Conservation (phyloP, 1,140 invertebrate species). For the Rhagoletis zephyria region DNA sequence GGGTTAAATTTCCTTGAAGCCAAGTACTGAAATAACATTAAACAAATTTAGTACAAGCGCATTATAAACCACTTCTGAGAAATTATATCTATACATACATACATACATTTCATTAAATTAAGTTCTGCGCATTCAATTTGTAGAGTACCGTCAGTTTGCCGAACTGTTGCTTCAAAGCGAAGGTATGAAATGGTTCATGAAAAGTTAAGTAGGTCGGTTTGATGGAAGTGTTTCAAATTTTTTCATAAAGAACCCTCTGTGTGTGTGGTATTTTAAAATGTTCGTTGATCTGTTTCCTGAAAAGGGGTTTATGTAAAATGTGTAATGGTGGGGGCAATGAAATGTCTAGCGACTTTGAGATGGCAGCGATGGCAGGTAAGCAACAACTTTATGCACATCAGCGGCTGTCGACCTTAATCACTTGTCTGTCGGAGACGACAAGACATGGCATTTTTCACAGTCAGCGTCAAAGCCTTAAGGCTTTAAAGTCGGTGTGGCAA, state of each 20-base stretch:
- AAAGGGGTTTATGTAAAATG: constrained; percentile 5
- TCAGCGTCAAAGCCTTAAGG: neutral
- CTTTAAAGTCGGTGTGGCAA: neutral
- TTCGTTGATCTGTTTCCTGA: neutral
- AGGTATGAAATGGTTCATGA: neutral
- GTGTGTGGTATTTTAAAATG: neutral
- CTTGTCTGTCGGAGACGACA: constrained; percentile 52
- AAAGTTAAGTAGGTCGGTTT: constrained; percentile 24
- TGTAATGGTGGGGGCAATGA: neutral
- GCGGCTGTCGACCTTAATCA: constrained; percentile 54
- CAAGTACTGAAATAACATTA: neutral
- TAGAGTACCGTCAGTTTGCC: neutral
- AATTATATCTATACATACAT: neutral
- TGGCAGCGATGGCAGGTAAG: constrained; percentile 20
- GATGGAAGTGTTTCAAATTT: neutral
- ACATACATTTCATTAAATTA: neutral
- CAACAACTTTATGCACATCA: constrained; percentile 52
- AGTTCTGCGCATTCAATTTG: neutral
- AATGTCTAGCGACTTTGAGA: neutral
- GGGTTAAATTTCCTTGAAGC: neutral
- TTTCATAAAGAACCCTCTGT: neutral
- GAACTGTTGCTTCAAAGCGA: neutral
- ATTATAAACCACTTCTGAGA: neutral
- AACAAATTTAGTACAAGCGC: neutral
- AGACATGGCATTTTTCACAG: constrained; percentile 50